phyloP scores from a whole-genome alignment of 1,140 invertebrate genomes.

The Pygmarrhopalites habei region DNA sequence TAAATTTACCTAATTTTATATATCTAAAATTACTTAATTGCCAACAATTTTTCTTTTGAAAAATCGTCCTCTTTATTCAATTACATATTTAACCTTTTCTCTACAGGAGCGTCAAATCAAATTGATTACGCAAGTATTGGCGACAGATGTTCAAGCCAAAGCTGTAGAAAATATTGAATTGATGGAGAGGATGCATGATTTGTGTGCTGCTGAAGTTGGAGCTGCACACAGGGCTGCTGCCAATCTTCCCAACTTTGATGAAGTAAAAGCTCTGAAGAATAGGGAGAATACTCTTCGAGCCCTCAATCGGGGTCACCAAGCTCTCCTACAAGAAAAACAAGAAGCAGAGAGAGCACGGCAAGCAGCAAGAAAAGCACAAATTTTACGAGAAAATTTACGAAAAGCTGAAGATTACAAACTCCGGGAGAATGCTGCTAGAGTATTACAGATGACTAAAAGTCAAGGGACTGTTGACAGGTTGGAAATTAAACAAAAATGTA shows the following conservation, averaged over 20 bases:
- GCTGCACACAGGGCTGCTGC: constrained; percentile 26
- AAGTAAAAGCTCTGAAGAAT: constrained; percentile 9
- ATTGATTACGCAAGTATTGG: constrained; percentile 6
- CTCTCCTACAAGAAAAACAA: neutral
- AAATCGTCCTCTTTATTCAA: too few relatives aligned
- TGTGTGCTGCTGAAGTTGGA: constrained; percentile 28
- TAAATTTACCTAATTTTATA: too few relatives aligned
- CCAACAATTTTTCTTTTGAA: too few relatives aligned
- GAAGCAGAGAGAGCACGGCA: neutral
- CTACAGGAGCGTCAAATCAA: constrained; percentile 24
- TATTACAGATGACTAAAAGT: neutral
- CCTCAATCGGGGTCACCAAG: constrained; percentile 7
- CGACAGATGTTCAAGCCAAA: constrained; percentile 9
- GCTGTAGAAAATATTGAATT: constrained; percentile 20
- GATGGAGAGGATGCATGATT: constrained; percentile 23
- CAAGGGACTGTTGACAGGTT: neutral
- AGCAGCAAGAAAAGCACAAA: neutral
- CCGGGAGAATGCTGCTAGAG: constrained; percentile 9
- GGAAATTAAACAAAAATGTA: neutral
- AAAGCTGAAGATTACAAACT: constrained; percentile 17
- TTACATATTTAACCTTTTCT: too few relatives aligned
- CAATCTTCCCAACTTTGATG: constrained; percentile 1
- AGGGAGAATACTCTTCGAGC: neutral
- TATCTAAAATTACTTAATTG: too few relatives aligned
- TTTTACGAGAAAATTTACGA: constrained; percentile 13